Evolutionary conservation across 2,888 invertebrate genomes (phyloP).

Genomic region (Melieria crassipennis): DNA sequence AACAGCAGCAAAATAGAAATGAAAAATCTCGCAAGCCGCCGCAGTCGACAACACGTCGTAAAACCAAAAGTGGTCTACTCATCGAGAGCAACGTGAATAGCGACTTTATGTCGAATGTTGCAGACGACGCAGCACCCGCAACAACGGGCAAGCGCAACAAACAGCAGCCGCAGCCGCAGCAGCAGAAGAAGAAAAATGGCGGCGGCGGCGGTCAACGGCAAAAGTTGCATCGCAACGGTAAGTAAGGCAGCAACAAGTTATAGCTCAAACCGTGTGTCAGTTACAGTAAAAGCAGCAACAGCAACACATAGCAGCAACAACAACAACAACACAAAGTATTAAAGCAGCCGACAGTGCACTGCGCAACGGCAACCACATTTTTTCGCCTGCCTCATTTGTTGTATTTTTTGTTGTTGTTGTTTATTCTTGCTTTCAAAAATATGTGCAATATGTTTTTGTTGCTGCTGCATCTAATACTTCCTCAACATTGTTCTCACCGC

Average conservation of each 20-base stretch:
- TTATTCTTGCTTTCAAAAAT: slow-evolving; percentile 55
- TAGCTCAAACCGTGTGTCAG: too few species aligned
- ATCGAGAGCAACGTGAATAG: slow-evolving; percentile 57
- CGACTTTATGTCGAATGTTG: slow-evolving; percentile 31
- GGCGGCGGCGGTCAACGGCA: slow-evolving; percentile 48
- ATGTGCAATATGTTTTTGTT: slow-evolving; percentile 59
- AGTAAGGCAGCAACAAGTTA: slow-evolving; percentile 39
- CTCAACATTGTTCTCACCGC: too few species aligned
- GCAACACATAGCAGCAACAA: neutral
- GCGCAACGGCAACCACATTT: too few species aligned
- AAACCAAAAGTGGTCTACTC: slow-evolving; percentile 61
- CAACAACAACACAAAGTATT: slow-evolving; percentile 1
- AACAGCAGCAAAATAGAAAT: slow-evolving; percentile 32
- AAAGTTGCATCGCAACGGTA: slow-evolving; percentile 54
- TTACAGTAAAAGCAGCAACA: too few species aligned
- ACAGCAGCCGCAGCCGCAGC: slow-evolving; percentile 24
- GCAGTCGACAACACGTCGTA: slow-evolving; percentile 46
- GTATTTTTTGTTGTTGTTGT: slow-evolving; percentile 27
- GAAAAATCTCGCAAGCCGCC: slow-evolving; percentile 34
- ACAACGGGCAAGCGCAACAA: neutral
- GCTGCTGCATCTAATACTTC: slow-evolving; percentile 7
- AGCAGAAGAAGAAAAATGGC: slow-evolving; percentile 46
- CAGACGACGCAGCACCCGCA: slow-evolving; percentile 32
- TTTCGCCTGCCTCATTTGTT: slow-evolving; percentile 11
- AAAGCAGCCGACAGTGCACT: neutral